phyloP scores from a whole-genome alignment of 2,113 vertebrate genomes.

The Ictidomys tridecemlineatus region DNA sequence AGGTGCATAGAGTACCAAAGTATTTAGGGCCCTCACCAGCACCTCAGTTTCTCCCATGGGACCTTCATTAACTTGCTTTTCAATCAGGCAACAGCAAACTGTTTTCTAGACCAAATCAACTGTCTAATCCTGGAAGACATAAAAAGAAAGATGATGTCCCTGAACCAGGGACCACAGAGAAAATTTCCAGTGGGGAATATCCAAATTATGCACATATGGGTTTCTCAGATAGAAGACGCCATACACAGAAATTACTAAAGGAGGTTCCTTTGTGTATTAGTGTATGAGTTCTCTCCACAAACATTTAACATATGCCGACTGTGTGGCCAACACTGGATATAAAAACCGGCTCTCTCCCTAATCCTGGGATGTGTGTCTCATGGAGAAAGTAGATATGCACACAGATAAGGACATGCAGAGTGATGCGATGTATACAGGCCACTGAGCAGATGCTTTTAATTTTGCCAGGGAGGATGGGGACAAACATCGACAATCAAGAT shows the following conservation, averaged over 20 bases:
- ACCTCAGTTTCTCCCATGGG: not conserved
- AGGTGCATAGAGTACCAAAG: not conserved
- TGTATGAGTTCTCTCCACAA: not conserved
- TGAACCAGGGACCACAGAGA: slow-evolving; percentile 4
- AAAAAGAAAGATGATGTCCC: not conserved
- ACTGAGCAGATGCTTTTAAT: not conserved
- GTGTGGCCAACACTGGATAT: not conserved
- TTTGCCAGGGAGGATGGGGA: not conserved
- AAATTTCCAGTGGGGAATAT: not conserved
- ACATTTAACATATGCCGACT: not conserved
- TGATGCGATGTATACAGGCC: not conserved
- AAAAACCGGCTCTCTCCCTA: not conserved
- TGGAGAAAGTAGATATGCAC: not conserved
- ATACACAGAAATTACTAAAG: not conserved
- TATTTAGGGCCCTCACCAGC: not conserved
- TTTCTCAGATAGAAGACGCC: slow-evolving; percentile 2
- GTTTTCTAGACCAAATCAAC: not conserved
- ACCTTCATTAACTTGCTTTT: not conserved
- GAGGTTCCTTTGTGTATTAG: not conserved
- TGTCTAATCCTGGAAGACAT: not conserved
- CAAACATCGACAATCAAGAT: not conserved
- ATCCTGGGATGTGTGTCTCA: not conserved
- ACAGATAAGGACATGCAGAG: not conserved
- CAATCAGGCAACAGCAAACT: not conserved
- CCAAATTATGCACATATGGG: not conserved